Conservation (phyloP, 1,140 invertebrate species). For the Onthophagus taurus region DNA sequence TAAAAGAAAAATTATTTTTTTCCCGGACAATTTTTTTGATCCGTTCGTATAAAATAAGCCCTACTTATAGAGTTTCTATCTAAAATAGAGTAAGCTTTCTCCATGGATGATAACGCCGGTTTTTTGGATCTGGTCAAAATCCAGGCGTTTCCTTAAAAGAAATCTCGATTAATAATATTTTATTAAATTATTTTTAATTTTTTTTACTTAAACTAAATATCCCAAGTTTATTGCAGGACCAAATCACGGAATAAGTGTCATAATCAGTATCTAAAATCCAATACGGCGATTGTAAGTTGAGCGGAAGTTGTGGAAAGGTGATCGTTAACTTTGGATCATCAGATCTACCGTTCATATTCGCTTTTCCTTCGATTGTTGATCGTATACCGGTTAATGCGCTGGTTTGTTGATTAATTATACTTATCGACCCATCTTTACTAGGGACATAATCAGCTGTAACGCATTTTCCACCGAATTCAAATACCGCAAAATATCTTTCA, state of each 20-base stretch:
- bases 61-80: slow-evolving; percentile 50
- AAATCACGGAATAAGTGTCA: slow-evolving; percentile 61
- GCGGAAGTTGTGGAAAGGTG: slow-evolving; percentile 49
- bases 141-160: slow-evolving; percentile 54
- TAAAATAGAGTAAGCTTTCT: slow-evolving; percentile 48
- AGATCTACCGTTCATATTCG: slow-evolving; percentile 40
- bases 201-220: slow-evolving; percentile 49
- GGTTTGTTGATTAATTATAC: slow-evolving; percentile 53
- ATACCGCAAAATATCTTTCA: slow-evolving; percentile 64
- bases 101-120: slow-evolving; percentile 45
- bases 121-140: slow-evolving; percentile 51
- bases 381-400: slow-evolving; percentile 45
- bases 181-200: slow-evolving; percentile 10
- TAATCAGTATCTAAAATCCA: slow-evolving; percentile 68
- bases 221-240: slow-evolving; percentile 50
- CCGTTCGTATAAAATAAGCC: slow-evolving; percentile 50
- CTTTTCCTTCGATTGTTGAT: slow-evolving; percentile 49
- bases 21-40: slow-evolving; percentile 52
- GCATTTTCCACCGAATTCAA: slow-evolving; percentile 67
- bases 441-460: slow-evolving; percentile 56
- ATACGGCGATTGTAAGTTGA: slow-evolving; percentile 12
- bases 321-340: slow-evolving; percentile 50
- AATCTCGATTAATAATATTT: not conserved
- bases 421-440: slow-evolving; percentile 48
- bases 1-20: slow-evolving; percentile 10